phyloP scores from a whole-genome alignment of 2,113 vertebrate genomes.

The Aleadryas rufinucha region DNA sequence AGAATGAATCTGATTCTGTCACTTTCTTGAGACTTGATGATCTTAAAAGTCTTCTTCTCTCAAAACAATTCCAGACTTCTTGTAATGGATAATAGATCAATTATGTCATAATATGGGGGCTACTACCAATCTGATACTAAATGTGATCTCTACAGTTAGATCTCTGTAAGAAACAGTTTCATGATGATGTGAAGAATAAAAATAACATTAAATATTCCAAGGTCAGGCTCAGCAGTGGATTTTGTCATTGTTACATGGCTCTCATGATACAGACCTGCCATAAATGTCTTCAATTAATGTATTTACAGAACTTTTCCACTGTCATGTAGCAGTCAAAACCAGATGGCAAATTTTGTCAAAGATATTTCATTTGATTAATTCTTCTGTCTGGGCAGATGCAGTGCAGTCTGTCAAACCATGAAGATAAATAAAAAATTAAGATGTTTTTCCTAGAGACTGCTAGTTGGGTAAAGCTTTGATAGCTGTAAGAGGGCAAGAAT shows the following conservation, averaged over 20 bases:
- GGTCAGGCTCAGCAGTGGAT: neutral
- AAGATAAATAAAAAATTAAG: neutral
- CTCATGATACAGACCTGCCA: neutral
- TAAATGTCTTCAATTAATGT: neutral
- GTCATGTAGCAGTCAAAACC: neutral
- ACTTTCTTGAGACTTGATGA: neutral
- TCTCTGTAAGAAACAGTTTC: neutral
- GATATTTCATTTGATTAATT: slow-evolving; percentile 5
- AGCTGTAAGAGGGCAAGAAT: neutral
- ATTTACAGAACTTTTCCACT: neutral
- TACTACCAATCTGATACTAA: neutral
- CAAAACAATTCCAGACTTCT: neutral
- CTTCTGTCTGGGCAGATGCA: neutral
- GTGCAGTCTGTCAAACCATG: neutral
- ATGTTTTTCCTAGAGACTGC: neutral
- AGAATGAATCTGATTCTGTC: neutral
- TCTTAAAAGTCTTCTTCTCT: neutral
- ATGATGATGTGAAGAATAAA: neutral
- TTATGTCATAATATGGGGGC: neutral
- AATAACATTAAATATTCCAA: neutral
- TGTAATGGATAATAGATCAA: neutral
- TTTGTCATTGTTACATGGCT: neutral
- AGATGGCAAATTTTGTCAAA: neutral
- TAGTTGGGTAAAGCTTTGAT: neutral
- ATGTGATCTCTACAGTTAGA: neutral